Base-by-base conservation (phyloP, 2,797 vertebrate genomes). In the Malacoctenus gilli region DNA sequence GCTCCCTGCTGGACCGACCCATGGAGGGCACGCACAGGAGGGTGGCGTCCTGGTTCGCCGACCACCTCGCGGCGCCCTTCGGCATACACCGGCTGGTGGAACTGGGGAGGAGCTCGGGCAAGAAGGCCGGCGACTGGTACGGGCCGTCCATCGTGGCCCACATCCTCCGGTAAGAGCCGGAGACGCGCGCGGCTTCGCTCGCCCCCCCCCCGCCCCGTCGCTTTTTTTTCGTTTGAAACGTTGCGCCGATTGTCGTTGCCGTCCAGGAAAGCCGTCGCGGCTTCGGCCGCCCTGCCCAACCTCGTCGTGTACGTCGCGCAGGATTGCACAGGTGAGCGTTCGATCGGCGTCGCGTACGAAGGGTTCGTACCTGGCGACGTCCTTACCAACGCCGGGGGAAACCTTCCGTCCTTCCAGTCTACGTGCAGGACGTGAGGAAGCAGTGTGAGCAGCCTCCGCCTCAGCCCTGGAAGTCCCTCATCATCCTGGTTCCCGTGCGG, bases 91-190 rank as follows among this genome's bases (percentile, higher is more conserved):
- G 55, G 42, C 82, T 97, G 44, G 94, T 97, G 58, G 89, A 92
- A 36, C 64, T 94, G 8, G 95, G 95, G 0, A 85, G 62, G 69
- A 90, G 87, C 69, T 92, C 91, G 0, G 95, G 95, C 79, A 95
- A 94, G 81, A 93, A 87, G 63, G 94, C 95, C 0, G 95, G 95
- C 0, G 95, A 97, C 85, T 97, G 95, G 95, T 96, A 95, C 2
- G 95, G 95, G 0, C 95, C 95, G 0, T 92, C 93, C 34, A 90
- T 95, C 4, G 93, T 84, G 0, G 93, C 95, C 0, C 95, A 97
- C 65, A 94, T 97, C 47, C 86, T 97, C 54, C 87, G 93, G 95
- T 96, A 77, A 94, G 8, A 58, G 8, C 3, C 20, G 4, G 14
- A 3, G 5, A 10, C 3, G 0, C 0, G 6, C 2, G 5, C 6